phyloP scores from a whole-genome alignment of 2,888 invertebrate species.

The Brachynemurus nebulosus region DNA sequence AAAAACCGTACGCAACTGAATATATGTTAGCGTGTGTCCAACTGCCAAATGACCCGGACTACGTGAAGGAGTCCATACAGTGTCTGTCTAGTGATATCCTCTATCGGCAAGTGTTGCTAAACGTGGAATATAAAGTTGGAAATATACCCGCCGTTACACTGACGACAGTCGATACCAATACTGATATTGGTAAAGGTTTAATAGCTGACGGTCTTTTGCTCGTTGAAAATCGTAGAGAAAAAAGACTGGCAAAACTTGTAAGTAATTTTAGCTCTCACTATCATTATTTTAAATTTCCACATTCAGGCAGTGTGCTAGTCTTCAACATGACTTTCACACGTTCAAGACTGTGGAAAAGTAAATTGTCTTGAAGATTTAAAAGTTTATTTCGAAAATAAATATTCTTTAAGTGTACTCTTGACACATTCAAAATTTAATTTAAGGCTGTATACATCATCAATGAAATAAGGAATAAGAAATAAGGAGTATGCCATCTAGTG shows the following conservation, averaged over 20 bases:
- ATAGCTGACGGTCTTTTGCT: conserved; percentile 76
- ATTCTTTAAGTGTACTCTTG: too few species aligned
- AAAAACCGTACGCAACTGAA: conserved; percentile 75
- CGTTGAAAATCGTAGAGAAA: conserved; percentile 67
- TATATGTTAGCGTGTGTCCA: conserved; percentile 71
- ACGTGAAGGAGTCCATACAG: conserved; percentile 56
- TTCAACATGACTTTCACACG: not conserved
- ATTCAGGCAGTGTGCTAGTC: conserved; percentile 2
- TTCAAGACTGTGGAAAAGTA: not conserved
- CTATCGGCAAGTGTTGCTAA: conserved; percentile 66
- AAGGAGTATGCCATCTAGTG: too few species aligned
- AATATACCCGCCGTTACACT: conserved; percentile 42
- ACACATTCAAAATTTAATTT: too few species aligned
- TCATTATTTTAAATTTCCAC: not conserved
- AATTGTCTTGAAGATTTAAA: not conserved
- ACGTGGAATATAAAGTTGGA: conserved; percentile 61
- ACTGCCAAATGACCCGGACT: conserved; percentile 76
- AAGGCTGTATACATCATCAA: too few species aligned
- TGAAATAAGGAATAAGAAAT: too few species aligned
- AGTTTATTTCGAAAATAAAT: too few species aligned
- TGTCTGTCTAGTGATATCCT: conserved; percentile 47
- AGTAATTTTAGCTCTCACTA: conserved; percentile 20
- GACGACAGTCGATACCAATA: conserved; percentile 34
- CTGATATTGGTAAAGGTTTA: conserved; percentile 62
- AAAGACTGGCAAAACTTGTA: conserved; percentile 63